Conservation (phyloP, 2,113 vertebrate species). For the Eulacestoma nigropectus region DNA sequence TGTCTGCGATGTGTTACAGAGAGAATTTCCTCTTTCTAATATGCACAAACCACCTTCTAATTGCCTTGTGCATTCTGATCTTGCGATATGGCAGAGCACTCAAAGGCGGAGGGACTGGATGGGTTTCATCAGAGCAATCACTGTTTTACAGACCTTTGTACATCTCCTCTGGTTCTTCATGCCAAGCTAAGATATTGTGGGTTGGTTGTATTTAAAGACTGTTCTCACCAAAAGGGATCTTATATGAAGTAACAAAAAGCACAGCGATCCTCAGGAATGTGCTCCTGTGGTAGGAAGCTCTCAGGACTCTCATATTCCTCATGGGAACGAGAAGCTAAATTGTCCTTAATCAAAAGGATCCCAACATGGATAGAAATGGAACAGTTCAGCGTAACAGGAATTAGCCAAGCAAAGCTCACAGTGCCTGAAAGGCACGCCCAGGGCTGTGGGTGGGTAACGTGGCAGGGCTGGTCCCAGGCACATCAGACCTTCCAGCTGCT, state of each 20-base stretch:
- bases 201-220: background rate
- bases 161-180: background rate
- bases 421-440: background rate
- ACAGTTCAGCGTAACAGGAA: background rate
- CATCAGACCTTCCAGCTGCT: background rate
- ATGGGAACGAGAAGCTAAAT: background rate
- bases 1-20: background rate
- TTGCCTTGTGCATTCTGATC: background rate
- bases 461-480: background rate
- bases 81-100: background rate
- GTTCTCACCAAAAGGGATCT: background rate
- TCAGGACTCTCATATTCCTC: background rate
- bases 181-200: background rate
- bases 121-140: background rate
- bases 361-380: background rate
- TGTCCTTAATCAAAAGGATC: background rate
- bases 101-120: background rate
- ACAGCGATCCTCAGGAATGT: background rate
- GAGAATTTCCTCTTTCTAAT: background rate
- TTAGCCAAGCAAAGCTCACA: background rate
- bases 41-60: background rate
- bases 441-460: rapidly evolving
- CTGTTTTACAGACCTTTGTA: background rate
- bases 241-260: background rate
- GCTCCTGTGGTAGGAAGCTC: background rate